Evolutionary conservation across 2,113 vertebrate species (phyloP).

Genomic region (Chauna torquata): DNA sequence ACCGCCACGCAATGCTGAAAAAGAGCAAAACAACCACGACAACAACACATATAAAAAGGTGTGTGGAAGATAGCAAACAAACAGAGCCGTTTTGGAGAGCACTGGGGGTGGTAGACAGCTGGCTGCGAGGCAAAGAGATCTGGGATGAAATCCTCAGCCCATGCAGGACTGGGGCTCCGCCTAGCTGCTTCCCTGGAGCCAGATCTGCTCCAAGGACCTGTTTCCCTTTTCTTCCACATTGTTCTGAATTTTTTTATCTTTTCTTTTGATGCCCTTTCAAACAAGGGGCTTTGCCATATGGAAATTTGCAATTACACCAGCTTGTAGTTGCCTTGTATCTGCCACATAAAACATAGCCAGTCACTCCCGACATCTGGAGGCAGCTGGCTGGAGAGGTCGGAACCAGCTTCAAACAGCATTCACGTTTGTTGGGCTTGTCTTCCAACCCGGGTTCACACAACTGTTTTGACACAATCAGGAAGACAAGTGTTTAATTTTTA

Average conservation of each 20-base stretch:
- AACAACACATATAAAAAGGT: not conserved
- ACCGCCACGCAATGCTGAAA: not conserved
- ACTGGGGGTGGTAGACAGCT: not conserved
- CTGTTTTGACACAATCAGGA: not conserved
- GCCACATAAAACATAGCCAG: conserved; percentile 38
- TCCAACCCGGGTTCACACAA: not conserved
- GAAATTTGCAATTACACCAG: not conserved
- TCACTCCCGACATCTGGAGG: not conserved
- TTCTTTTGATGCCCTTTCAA: conserved; percentile 47
- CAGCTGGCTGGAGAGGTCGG: not conserved
- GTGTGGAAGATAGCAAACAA: not conserved
- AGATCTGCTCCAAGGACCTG: not conserved
- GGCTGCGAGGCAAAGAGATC: not conserved
- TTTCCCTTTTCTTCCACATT: conserved; percentile 17
- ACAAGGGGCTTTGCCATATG: not conserved
- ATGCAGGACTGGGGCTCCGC: not conserved
- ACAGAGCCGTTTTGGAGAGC: not conserved
- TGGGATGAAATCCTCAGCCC: not conserved
- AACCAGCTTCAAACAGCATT: not conserved
- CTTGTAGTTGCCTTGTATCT: not conserved
- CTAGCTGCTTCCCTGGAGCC: not conserved
- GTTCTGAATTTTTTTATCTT: not conserved
- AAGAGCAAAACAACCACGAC: not conserved
- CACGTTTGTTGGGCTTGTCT: not conserved
- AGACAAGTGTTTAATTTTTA: not conserved